Conservation (phyloP, 2,113 vertebrate species). For the Diadophis punctatus region DNA sequence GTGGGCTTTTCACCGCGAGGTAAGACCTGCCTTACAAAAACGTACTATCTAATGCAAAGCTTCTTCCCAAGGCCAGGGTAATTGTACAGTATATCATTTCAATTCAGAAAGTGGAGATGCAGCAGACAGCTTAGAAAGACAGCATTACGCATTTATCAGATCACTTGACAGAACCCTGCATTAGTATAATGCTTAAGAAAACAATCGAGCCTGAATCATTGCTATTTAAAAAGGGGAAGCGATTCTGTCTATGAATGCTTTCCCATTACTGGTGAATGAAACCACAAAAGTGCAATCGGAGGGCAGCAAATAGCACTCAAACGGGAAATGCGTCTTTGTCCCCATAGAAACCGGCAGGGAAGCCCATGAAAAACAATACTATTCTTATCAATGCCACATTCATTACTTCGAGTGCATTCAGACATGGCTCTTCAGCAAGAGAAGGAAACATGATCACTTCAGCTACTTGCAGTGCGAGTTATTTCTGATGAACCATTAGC, state of each 20-base stretch:
- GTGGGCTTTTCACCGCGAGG: conserved; percentile 33
- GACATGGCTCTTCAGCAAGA: conserved; percentile 53
- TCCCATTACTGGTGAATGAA: conserved; percentile 67
- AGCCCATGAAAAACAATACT: conserved; percentile 61
- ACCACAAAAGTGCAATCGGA: conserved; percentile 65
- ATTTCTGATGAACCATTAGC: conserved; percentile 26
- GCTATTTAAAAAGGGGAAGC: conserved; percentile 66
- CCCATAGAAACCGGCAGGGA: conserved; percentile 71
- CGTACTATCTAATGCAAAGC: conserved; percentile 49
- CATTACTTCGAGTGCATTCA: conserved; percentile 55
- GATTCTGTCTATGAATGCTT: conserved; percentile 64
- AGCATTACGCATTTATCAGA: conserved; percentile 63
- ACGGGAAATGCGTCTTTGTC: conserved; percentile 68
- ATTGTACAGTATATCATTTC: conserved; percentile 64
- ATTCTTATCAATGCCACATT: conserved; percentile 60
- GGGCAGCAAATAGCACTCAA: conserved; percentile 57
- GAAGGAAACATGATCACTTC: conserved; percentile 57
- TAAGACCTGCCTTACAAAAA: conserved; percentile 48
- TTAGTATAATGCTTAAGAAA: conserved; percentile 61
- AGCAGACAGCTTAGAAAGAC: conserved; percentile 55
- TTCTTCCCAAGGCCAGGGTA: conserved; percentile 50
- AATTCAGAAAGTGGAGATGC: conserved; percentile 53
- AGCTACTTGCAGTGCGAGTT: conserved; percentile 31
- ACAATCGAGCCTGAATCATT: conserved; percentile 57
- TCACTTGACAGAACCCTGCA: conserved; percentile 66